Percentiles rank a stretch among this genome's conserved stretches.
phyloP scores from a whole-genome alignment of 2,797 vertebrate species.

The Pipistrellus pygmaeus region DNA sequence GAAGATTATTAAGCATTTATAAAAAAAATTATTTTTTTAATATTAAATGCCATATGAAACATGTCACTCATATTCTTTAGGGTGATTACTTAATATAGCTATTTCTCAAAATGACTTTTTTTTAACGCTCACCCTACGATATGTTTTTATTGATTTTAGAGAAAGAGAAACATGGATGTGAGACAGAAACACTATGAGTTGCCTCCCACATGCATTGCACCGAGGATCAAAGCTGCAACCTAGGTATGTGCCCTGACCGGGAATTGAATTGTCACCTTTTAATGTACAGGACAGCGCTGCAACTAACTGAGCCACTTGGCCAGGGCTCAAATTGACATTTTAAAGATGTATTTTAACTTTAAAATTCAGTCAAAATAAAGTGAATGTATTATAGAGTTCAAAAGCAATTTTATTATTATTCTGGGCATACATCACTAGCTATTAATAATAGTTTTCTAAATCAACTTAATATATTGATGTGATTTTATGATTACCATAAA shows the following conservation, averaged over 20 bases:
- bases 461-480: too few relatives aligned
- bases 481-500: not conserved
- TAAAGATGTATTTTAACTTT: not conserved
- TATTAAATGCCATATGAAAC: not conserved
- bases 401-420: constrained; percentile 29
- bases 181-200: not conserved
- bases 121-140: not conserved
- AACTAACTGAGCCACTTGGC: not conserved
- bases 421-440: not conserved
- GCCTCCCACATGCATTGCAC: not conserved
- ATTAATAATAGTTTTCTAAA: not conserved
- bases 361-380: constrained; percentile 17
- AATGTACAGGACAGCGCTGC: rapidly evolving
- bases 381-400: not conserved
- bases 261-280: not conserved
- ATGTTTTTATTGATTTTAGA: not conserved
- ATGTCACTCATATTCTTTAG: not conserved
- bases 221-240: not conserved
- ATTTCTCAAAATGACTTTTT: constrained; percentile 10
- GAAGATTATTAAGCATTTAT: not conserved
- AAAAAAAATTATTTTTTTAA: not conserved
- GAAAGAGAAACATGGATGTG: not conserved
- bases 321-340: constrained; percentile 9
- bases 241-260: not conserved
- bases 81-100: not conserved